Conservation (phyloP, 2,888 invertebrate genomes). For the Dasysyrphus tricinctus region DNA sequence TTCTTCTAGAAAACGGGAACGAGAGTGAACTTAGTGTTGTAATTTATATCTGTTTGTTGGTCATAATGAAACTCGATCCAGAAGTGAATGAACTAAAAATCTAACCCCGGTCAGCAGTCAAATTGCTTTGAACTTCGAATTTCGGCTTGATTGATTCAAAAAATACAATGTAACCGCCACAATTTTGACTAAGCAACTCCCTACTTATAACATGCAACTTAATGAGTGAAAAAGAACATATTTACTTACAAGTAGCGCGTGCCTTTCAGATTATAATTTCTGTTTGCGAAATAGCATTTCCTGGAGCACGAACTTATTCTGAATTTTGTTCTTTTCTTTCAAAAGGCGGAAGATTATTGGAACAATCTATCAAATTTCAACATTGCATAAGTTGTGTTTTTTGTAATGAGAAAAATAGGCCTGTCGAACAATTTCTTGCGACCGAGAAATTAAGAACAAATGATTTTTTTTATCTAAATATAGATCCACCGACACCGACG, state of each 20-base stretch:
- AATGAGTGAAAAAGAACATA: conserved; percentile 29
- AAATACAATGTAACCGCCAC: conserved; percentile 27
- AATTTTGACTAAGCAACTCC: conserved; percentile 16
- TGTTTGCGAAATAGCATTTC: conserved; percentile 26
- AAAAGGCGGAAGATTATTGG: conserved; percentile 17
- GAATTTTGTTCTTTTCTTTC: neutral
- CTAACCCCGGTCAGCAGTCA: conserved; percentile 21
- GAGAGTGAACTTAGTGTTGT: neutral
- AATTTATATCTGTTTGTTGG: neutral
- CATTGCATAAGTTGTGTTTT: conserved; percentile 64
- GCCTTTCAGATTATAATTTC: conserved; percentile 10
- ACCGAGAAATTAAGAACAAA: conserved; percentile 53
- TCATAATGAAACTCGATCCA: conserved; percentile 6
- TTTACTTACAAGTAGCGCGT: conserved; percentile 44
- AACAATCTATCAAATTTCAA: conserved; percentile 59
- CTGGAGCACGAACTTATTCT: conserved; percentile 27
- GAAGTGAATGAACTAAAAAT: conserved; percentile 30
- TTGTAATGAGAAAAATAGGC: conserved; percentile 25
- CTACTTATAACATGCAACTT: conserved; percentile 44
- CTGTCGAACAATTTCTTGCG: conserved; percentile 33
- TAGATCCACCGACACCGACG: conserved; percentile 41
- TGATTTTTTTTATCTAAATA: conserved; percentile 51
- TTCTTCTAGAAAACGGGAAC: neutral
- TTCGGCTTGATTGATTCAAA: conserved; percentile 43
- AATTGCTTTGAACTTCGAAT: conserved; percentile 38